These are phyloP conservation scores for Eubucco bourcierii DNA, from an alignment of 2,113 vertebrate genomes.

Conservation along the genomic window DNA sequence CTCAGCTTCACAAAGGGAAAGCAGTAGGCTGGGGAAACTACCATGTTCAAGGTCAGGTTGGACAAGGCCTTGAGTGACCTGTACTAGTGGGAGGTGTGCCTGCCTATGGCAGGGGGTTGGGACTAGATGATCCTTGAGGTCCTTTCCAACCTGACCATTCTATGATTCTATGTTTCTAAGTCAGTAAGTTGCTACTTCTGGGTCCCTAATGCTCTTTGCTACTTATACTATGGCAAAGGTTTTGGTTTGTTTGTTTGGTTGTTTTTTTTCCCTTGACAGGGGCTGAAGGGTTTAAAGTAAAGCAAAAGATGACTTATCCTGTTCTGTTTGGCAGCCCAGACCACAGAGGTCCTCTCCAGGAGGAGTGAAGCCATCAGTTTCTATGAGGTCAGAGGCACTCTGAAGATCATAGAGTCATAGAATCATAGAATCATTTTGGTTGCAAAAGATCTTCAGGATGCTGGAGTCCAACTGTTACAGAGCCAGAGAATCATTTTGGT, in stretches of 20 bases:
- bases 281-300: not conserved
- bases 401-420: too few species aligned
- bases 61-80: too few species aligned
- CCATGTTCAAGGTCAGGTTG: too few species aligned
- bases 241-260: too few species aligned
- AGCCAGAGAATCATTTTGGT: too few species aligned
- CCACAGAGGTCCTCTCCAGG: not conserved
- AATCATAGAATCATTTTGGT: too few species aligned
- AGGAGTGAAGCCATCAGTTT: not conserved
- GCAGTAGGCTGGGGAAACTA: not conserved
- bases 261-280: not conserved
- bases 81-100: too few species aligned
- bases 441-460: too few species aligned
- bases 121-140: too few species aligned
- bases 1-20: not conserved
- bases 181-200: not conserved
- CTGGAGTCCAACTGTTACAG: too few species aligned
- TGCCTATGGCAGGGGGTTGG: too few species aligned
- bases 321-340: not conserved
- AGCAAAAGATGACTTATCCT: not conserved
- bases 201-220: not conserved
- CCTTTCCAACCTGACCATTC: too few species aligned
- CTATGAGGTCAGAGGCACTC: not conserved
- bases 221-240: not conserved
- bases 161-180: not conserved